These are phyloP conservation scores for Crenuchus spilurus DNA, from an alignment of 2,797 vertebrate genomes.

Conservation along the genomic window DNA sequence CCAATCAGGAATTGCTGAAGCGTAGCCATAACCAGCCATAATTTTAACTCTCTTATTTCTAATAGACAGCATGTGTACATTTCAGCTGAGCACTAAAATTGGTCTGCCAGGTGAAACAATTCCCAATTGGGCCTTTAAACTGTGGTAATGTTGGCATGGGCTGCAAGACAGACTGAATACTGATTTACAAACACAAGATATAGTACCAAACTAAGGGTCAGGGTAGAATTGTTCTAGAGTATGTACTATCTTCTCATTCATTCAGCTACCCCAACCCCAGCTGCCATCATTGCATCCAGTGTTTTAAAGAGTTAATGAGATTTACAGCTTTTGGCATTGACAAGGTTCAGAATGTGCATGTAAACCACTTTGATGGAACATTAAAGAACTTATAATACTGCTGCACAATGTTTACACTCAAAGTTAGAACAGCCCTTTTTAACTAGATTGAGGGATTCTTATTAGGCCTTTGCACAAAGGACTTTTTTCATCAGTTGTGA, in stretches of 20 bases:
- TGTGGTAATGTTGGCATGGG: constrained; percentile 14
- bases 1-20: not conserved
- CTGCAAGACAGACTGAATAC: constrained; percentile 13
- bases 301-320: constrained; percentile 4
- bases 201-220: constrained; percentile 5
- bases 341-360: constrained; percentile 22
- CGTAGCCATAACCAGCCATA: not conserved
- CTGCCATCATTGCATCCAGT: constrained; percentile 38
- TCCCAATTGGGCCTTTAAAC: not conserved
- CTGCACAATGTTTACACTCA: not conserved
- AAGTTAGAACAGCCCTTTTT: constrained; percentile 33
- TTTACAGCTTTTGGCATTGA: constrained; percentile 31
- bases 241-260: not conserved
- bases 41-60: not conserved
- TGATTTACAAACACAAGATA: constrained; percentile 24
- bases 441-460: constrained; percentile 12
- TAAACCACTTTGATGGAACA: constrained; percentile 28
- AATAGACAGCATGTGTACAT: not conserved
- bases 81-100: not conserved
- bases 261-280: constrained; percentile 5
- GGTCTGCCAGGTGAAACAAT: not conserved
- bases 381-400: constrained; percentile 28
- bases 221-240: constrained; percentile 1
- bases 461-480: not conserved
- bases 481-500: not conserved